These are phyloP conservation scores for Ptychoptera albimana DNA, from an alignment of 2,888 invertebrate genomes.

Conservation along the genomic window DNA sequence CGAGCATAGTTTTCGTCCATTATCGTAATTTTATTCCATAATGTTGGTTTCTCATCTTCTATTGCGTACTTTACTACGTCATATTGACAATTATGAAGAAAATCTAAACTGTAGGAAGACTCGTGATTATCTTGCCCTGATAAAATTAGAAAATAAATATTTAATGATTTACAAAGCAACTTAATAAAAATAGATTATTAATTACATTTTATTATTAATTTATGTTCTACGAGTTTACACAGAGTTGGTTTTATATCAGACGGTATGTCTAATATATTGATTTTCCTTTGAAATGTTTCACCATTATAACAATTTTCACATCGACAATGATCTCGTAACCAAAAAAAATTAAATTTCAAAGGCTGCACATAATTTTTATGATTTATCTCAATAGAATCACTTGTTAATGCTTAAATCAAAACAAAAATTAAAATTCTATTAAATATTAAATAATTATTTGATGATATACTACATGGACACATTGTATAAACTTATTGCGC, in stretches of 20 bases:
- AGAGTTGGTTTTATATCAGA: conserved; percentile 28
- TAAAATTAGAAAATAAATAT: conserved; percentile 1
- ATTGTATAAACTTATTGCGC: too few species aligned
- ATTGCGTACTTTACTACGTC: neutral
- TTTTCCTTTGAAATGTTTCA: conserved; percentile 40
- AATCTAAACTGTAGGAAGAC: conserved; percentile 34
- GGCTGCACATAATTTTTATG: conserved; percentile 11
- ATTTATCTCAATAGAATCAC: conserved; percentile 2
- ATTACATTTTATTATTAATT: conserved; percentile 38
- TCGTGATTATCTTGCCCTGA: conserved; percentile 42
- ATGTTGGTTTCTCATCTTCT: conserved; percentile 24
- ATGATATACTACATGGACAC: too few species aligned
- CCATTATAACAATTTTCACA: conserved; percentile 43
- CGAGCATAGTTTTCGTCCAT: conserved; percentile 25
- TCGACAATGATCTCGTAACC: conserved; percentile 32
- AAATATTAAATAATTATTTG: too few species aligned
- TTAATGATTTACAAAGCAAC: too few species aligned
- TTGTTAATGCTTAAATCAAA: too few species aligned
- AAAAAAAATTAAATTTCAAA: conserved; percentile 19
- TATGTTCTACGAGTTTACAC: conserved; percentile 21
- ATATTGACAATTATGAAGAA: conserved; percentile 24
- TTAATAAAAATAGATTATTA: too few species aligned
- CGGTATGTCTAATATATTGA: conserved; percentile 38
- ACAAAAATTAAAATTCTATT: too few species aligned
- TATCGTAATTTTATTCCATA: conserved; percentile 35